phyloP scores from a whole-genome alignment of 2,113 vertebrate genomes.

The Macrotis lagotis region DNA sequence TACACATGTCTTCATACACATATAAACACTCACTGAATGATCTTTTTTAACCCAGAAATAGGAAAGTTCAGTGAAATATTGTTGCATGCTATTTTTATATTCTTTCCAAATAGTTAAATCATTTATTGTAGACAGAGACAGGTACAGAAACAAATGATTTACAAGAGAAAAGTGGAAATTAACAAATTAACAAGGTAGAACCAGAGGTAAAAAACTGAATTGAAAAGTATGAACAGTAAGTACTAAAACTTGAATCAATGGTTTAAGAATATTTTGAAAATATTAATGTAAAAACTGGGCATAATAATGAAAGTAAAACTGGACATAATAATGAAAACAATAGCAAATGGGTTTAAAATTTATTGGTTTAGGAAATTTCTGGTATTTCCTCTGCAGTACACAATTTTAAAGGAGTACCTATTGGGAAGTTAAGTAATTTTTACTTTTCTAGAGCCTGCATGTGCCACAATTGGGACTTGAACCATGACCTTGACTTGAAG shows the following conservation, averaged over 20 bases:
- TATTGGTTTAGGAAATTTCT: background rate
- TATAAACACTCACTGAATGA: background rate
- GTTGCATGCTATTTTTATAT: background rate
- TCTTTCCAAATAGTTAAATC: background rate
- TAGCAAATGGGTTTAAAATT: background rate
- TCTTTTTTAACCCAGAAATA: background rate
- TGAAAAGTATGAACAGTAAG: background rate
- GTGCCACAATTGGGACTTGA: background rate
- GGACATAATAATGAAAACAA: background rate
- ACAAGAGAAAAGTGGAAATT: background rate
- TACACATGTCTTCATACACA: background rate
- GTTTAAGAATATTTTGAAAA: background rate
- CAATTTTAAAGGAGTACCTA: background rate
- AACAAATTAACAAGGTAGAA: background rate
- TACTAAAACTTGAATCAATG: background rate
- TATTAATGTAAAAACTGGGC: background rate
- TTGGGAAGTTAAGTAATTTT: background rate
- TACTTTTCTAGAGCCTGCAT: background rate
- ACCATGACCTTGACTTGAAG: background rate
- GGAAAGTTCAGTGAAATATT: background rate
- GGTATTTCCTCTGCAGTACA: background rate
- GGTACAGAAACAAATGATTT: background rate
- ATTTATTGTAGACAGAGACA: background rate
- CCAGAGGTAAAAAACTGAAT: background rate
- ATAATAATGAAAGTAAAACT: too few species aligned